Base-by-base conservation (phyloP, 2,888 invertebrate genomes). In the Oscheius sp. region DNA sequence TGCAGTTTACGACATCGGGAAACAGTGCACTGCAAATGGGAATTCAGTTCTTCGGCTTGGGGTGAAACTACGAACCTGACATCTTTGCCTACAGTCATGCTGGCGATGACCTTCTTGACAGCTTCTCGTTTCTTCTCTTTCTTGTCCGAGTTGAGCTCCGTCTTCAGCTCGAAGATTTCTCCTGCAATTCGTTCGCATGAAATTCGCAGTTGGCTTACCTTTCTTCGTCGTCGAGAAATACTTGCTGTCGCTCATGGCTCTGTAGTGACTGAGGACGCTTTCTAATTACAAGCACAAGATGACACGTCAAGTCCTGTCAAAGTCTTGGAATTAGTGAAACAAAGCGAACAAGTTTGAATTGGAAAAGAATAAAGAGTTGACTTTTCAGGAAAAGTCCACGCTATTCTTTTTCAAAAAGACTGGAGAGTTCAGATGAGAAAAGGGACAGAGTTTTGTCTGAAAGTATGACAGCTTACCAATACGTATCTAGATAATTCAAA, bases 41-140 rank as follows among this genome's bases (percentile, higher is more conserved):
- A 13, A 35, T 32, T 48, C 33, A 37, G 32, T 5, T 7, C 5
- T 29, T 9, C 2, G 21, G 21, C 21, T 21, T 2, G 21, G 21
- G 21, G 42, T 21, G 13, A 37, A n/a, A 10, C n/a, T 33, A 50
- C 72, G 32, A 77, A 91, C 90, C 90, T 91, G 84, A 99, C 99
- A 93, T 99, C 99, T 92, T 99, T 99, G 70, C 99, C 99, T 33
- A 99, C 99, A 5, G 99, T 99, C 99, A 99, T 99, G 78, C 96
- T 96, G 35, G 99, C 99, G 89, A 99, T 99, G 90, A 96, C 97
- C 93, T 99, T 99, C 90, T 99, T 99, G 0, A 99, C 98, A 66
- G 99, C 99, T 91, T 99, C 99, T 90, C 97, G 95, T 90, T 98
- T 98, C 92, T 99, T 98, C 89, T 99, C 98, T 89, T 99, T 99